These are phyloP conservation scores for Trimorus sp. DNA, from an alignment of 2,888 invertebrate genomes.

Conservation along the genomic window DNA sequence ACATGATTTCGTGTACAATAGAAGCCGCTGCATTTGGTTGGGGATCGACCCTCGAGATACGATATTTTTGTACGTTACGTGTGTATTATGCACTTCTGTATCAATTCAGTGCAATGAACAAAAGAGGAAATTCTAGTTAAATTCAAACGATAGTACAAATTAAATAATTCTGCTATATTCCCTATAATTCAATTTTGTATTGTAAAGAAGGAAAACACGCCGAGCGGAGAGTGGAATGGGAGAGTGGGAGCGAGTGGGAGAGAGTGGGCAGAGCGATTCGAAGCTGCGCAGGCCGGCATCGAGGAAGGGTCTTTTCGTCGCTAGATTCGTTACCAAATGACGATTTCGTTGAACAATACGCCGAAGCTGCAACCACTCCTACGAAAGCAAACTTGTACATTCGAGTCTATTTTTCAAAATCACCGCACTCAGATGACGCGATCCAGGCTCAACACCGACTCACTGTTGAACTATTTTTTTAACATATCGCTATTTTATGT, in stretches of 20 bases:
- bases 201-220: conserved; percentile 48
- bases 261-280: too few relatives aligned
- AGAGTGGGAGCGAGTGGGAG: not conserved
- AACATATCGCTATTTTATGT: conserved; percentile 39
- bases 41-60: conserved; percentile 7
- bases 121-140: conserved; percentile 55
- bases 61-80: conserved; percentile 42
- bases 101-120: conserved; percentile 59
- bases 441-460: conserved; percentile 29
- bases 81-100: conserved; percentile 45
- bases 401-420: conserved; percentile 32
- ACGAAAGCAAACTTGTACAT: conserved; percentile 5
- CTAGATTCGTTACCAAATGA: conserved; percentile 31
- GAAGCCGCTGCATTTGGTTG: conserved; percentile 7
- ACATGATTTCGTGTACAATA: not conserved
- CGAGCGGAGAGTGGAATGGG: conserved; percentile 26
- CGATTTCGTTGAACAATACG: conserved; percentile 34
- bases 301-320: not conserved
- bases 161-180: conserved; percentile 65
- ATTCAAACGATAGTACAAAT: conserved; percentile 67
- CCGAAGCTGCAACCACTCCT: conserved; percentile 24
- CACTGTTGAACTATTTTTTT: conserved; percentile 50
- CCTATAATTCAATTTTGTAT: conserved; percentile 60
- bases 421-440: conserved; percentile 21
- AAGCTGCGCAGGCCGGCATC: too few relatives aligned